A percentile compares a stretch with the other conserved stretches of the same genome.
Conservation (phyloP, 2,113 vertebrate species). For the Bos javanicus region DNA sequence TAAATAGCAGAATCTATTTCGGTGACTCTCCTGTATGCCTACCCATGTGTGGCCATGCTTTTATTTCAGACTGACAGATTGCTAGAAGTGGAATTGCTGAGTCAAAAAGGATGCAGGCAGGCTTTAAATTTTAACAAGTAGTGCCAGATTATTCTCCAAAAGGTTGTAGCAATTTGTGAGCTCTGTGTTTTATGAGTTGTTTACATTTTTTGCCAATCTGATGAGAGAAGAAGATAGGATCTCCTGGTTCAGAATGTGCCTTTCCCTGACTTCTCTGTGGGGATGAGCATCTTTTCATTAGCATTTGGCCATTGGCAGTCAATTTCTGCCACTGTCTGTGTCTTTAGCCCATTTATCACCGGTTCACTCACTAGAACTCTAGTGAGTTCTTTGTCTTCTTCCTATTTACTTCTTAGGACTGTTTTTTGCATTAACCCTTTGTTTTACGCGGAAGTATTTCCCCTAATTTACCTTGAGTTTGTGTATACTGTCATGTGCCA, state of each 20-base stretch:
- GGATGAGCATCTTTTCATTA: background rate
- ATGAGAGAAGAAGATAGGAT: background rate
- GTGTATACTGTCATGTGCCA: background rate
- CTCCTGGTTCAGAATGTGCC: background rate
- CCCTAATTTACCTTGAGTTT: constrained; percentile 15
- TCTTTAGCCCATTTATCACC: background rate
- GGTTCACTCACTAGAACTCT: background rate
- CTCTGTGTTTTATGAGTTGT: background rate
- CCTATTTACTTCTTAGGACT: background rate
- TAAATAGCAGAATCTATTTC: background rate
- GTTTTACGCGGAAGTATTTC: background rate
- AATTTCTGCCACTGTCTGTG: background rate
- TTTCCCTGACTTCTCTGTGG: background rate
- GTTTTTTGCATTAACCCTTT: background rate
- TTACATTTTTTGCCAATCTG: background rate
- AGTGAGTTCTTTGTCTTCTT: background rate
- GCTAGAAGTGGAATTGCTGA: background rate
- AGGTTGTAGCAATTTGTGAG: background rate
- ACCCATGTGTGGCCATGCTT: background rate
- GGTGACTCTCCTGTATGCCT: background rate
- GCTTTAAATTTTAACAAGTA: background rate
- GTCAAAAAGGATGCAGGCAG: background rate
- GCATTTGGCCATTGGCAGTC: background rate
- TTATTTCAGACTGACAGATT: background rate
- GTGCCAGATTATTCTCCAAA: background rate